phyloP scores from a whole-genome alignment of 23 tunicate genomes.

The Diplosoma virens region DNA sequence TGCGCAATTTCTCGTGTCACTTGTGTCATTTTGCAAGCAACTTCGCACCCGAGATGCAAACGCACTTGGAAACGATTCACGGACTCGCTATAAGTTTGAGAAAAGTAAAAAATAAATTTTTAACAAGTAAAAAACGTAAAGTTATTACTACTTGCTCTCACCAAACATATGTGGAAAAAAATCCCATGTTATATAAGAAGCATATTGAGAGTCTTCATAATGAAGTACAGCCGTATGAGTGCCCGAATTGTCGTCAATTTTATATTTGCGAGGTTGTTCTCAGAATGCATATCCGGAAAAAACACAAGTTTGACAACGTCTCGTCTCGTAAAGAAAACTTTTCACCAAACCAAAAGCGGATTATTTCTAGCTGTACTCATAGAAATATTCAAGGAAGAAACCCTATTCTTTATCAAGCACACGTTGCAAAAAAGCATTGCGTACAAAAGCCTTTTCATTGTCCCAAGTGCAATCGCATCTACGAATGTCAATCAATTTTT shows the following conservation, averaged over 20 bases:
- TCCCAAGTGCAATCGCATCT: not conserved
- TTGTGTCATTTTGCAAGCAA: conserved; percentile 4
- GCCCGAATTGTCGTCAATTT: not conserved
- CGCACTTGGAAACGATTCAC: conserved; percentile 1
- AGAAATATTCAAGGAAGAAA: not conserved
- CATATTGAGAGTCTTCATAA: conserved; percentile 7
- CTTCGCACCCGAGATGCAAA: not conserved
- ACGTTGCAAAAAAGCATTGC: conserved; percentile 2
- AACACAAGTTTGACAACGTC: not conserved
- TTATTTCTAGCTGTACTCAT: not conserved
- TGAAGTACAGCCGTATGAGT: not conserved
- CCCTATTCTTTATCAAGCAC: not conserved
- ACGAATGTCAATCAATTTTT: conserved; percentile 1
- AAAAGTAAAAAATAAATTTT: not conserved
- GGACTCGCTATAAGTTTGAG: not conserved
- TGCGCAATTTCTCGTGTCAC: too few relatives aligned
- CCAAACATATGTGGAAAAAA: not conserved
- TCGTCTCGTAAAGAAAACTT: not conserved
- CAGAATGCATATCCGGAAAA: conserved; percentile 27
- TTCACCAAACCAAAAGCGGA: not conserved
- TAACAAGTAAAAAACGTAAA: not conserved
- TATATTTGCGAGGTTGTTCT: conserved; percentile 28
- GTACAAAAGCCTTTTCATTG: conserved; percentile 13
- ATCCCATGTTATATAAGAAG: not conserved
- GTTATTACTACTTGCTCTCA: conserved; percentile 14